phyloP scores from a whole-genome alignment of 2,113 vertebrate species.

The Podarcis muralis region DNA sequence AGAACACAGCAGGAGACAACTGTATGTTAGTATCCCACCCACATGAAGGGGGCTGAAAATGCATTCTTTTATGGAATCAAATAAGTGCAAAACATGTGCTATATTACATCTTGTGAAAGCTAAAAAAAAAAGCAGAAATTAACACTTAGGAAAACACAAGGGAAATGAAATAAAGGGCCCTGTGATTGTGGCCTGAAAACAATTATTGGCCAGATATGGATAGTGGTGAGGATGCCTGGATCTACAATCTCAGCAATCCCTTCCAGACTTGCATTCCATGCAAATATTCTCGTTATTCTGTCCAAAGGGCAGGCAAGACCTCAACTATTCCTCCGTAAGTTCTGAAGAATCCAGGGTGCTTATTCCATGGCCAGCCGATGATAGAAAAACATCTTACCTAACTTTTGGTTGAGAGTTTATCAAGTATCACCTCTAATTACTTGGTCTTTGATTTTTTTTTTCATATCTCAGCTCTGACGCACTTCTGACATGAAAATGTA shows the following conservation, averaged over 20 bases:
- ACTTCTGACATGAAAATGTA: not conserved
- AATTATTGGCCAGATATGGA: not conserved
- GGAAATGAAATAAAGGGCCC: too few species aligned
- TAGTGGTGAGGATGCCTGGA: not conserved
- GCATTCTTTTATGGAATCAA: too few species aligned
- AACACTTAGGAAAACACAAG: too few species aligned
- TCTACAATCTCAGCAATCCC: too few species aligned
- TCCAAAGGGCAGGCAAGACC: not conserved
- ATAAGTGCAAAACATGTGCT: too few species aligned
- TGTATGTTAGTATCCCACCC: too few species aligned
- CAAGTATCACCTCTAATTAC: constrained; percentile 18
- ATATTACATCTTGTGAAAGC: too few species aligned
- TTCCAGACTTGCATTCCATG: not conserved
- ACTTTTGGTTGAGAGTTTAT: not conserved
- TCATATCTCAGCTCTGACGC: constrained; percentile 9
- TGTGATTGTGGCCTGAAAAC: too few species aligned
- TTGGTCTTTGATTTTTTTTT: not conserved
- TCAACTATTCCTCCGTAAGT: not conserved
- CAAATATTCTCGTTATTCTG: not conserved
- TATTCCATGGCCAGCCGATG: not conserved
- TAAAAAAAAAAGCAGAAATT: too few species aligned
- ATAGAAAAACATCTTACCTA: not conserved
- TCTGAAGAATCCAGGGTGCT: not conserved
- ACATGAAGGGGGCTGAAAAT: not conserved
- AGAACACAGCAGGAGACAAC: too few species aligned